phyloP scores from a whole-genome alignment of 1,140 invertebrate species.

The Rhagoletis pomonella region DNA sequence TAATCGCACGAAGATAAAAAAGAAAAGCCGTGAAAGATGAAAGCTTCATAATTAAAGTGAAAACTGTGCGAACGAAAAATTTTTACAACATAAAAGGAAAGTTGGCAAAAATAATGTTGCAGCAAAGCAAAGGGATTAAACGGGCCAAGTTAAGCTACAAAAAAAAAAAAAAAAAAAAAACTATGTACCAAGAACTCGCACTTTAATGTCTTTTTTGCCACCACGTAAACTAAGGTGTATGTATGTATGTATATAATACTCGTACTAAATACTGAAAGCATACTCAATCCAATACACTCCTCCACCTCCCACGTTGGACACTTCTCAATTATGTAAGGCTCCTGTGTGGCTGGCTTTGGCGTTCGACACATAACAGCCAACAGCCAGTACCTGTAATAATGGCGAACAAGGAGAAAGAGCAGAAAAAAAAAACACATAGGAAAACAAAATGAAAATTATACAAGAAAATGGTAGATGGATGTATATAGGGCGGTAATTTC shows the following conservation, averaged over 20 bases:
- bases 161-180: not conserved
- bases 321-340: constrained; percentile 86
- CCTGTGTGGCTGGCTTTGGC: constrained; percentile 84
- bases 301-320: constrained; percentile 90
- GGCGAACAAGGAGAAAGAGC: constrained; percentile 41
- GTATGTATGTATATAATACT: not conserved
- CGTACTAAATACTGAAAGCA: not conserved
- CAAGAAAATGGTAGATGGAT: not conserved
- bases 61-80: not conserved
- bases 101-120: not conserved
- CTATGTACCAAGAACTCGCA: not conserved
- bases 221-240: not conserved
- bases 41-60: not conserved
- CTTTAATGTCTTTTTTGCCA: too few species aligned
- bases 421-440: constrained; percentile 4
- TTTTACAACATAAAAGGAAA: not conserved
- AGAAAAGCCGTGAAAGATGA: not conserved
- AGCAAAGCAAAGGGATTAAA: not conserved
- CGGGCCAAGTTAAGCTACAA: not conserved
- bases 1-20: not conserved
- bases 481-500: not conserved
- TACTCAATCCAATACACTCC: constrained; percentile 90
- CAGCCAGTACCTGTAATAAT: constrained; percentile 78
- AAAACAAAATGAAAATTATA: not conserved
- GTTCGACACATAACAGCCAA: constrained; percentile 80